Conservation (phyloP, 2,888 invertebrate species). For the Lasioglossum leucozonium region DNA sequence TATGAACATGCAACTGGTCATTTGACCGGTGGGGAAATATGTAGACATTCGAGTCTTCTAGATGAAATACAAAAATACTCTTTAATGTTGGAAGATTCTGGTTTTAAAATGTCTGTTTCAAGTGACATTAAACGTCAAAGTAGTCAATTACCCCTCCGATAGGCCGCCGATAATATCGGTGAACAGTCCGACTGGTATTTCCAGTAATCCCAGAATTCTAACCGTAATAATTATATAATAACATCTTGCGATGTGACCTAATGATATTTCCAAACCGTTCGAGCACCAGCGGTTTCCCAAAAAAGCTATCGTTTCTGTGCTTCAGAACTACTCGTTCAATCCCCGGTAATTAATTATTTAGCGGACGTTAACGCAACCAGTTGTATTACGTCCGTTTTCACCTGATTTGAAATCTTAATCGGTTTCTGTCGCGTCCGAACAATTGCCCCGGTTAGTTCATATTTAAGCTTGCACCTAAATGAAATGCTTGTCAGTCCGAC, state of each 20-base stretch:
- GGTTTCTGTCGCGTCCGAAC: not conserved
- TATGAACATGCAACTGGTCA: too few relatives aligned
- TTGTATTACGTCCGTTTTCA: not conserved
- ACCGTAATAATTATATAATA: slow-evolving; percentile 21
- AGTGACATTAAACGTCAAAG: too few relatives aligned
- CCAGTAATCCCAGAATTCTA: slow-evolving; percentile 18
- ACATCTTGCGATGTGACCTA: not conserved
- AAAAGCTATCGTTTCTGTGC: not conserved
- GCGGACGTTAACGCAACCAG: not conserved
- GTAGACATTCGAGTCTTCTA: too few relatives aligned
- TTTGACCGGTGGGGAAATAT: too few relatives aligned
- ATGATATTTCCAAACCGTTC: slow-evolving; percentile 8
- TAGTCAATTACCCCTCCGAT: not conserved
- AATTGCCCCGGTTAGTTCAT: not conserved
- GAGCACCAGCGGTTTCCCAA: not conserved
- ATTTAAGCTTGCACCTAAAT: not conserved
- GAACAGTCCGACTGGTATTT: slow-evolving; percentile 32
- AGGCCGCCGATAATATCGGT: not conserved
- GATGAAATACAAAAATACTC: too few relatives aligned
- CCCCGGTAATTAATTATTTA: not conserved
- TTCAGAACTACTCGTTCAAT: not conserved
- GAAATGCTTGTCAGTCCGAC: not conserved
- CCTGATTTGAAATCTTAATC: not conserved
- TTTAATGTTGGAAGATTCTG: not conserved
- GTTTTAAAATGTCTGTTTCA: not conserved